A percentile compares a stretch with the other conserved stretches of the same genome.
Conservation (phyloP, 2,113 vertebrate species). For the Penelope pileata region DNA sequence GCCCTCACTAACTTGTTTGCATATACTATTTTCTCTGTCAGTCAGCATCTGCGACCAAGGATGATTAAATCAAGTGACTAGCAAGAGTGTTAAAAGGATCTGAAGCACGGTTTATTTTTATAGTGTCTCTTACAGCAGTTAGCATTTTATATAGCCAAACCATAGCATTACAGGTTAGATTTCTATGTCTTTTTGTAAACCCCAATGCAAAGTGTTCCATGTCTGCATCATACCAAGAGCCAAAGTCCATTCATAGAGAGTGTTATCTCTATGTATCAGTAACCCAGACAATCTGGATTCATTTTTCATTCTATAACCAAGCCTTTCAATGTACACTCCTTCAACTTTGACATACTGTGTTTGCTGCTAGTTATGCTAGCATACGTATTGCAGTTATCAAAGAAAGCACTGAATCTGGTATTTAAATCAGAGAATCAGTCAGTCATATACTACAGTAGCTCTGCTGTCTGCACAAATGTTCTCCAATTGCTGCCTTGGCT, state of each 20-base stretch:
- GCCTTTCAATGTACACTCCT: conserved; percentile 41
- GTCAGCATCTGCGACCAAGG: background rate
- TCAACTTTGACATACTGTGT: background rate
- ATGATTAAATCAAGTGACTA: background rate
- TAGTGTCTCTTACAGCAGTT: background rate
- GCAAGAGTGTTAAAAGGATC: background rate
- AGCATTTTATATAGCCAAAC: background rate
- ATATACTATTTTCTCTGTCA: conserved; percentile 4
- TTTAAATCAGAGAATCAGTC: conserved; percentile 41
- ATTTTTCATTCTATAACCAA: conserved; percentile 47
- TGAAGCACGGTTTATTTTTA: background rate
- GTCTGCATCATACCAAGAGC: background rate
- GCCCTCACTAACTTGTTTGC: background rate
- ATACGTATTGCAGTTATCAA: conserved; percentile 35
- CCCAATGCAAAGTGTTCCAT: background rate
- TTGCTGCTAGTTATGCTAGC: conserved; percentile 12
- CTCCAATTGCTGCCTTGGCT: background rate
- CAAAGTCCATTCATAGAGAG: conserved; percentile 16
- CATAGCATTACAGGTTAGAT: background rate
- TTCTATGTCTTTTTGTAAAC: conserved; percentile 6
- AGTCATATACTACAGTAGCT: background rate
- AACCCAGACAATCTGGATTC: conserved; percentile 51
- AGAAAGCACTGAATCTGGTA: conserved; percentile 19
- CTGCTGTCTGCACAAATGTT: background rate
- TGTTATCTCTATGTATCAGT: conserved; percentile 19